Evolutionary conservation across 2,888 invertebrate species (phyloP), one percentile per base, ranked within the genome.

Genomic region (Drosophila nr. perissopoda): DNA sequence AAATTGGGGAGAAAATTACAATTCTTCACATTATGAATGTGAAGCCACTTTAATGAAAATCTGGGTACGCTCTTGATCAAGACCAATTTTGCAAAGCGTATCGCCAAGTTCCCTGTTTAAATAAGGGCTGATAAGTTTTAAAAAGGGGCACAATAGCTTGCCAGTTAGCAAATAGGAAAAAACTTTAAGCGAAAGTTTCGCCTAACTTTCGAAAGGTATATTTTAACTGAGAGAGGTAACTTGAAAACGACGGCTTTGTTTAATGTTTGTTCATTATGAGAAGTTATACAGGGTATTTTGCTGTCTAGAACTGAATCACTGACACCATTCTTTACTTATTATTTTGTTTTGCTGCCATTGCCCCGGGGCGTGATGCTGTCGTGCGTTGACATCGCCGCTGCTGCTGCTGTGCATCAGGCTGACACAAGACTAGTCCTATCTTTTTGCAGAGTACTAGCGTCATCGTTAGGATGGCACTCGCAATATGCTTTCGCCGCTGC

Each of bases 311-410:
- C 48, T 33, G 27, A 25, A 25, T 45, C 45, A 45, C 7, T 2
- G 4, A 6, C 16, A 11, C 1, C n/a, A 11, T 7, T 13, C 40
- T 31, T 34, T 54, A 68, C 56, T 64, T 64, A 48, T 53, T 61
- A 42, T 57, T 53, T 49, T 66, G 72, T 45, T 61, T 56, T 51
- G 62, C 49, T 66, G 83, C 56, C 61, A 60, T 70, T 76, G 69
- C 67, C 64, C 75, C 36, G 65, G 77, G 86, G 88, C 83, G 66
- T 80, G 75, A 85, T 77, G 88, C 77, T 87, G 83, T 85, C 83
- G 83, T 69, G 70, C 68, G 83, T 73, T 85, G 86, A 83, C 83
- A 85, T 76, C 65, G 63, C 42, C 27, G 36, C 25, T 53, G 34
- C n/a, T 56, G 51, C 60, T 52, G 56, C 51, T 42, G 48, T 34